Conservation (phyloP, 2,797 vertebrate genomes). For the Cryptoprocta ferox region DNA sequence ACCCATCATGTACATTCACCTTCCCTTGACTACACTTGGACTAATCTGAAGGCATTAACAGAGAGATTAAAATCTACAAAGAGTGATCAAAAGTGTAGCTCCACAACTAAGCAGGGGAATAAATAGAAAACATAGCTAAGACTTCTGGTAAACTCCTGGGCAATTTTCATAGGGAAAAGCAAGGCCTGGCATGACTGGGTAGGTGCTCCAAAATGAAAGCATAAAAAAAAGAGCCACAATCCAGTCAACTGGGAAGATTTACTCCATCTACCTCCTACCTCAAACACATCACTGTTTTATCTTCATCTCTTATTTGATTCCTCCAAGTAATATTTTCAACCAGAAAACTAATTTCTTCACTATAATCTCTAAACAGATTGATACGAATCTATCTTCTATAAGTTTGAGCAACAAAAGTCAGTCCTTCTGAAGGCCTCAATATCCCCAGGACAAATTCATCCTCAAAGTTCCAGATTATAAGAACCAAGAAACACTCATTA, state of each 20-base stretch:
- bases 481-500: neutral
- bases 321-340: neutral
- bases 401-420: neutral
- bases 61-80: conserved; percentile 37
- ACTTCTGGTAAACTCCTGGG: conserved; percentile 4
- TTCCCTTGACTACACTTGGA: neutral
- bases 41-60: neutral
- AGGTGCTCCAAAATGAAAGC: neutral
- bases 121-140: neutral
- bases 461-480: neutral
- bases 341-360: neutral
- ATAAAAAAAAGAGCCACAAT: neutral
- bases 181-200: neutral
- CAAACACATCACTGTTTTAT: neutral
- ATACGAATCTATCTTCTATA: conserved; percentile 21
- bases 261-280: neutral
- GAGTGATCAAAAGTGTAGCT: conserved; percentile 22
- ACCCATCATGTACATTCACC: neutral
- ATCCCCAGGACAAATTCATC: neutral
- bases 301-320: neutral
- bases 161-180: conserved; percentile 44
- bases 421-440: conserved; percentile 20
- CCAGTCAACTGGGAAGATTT: neutral
- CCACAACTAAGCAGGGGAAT: neutral
- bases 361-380: neutral